These are phyloP conservation scores for Diorhabda carinulata DNA, from an alignment of 1,140 invertebrate species.

Conservation along the genomic window DNA sequence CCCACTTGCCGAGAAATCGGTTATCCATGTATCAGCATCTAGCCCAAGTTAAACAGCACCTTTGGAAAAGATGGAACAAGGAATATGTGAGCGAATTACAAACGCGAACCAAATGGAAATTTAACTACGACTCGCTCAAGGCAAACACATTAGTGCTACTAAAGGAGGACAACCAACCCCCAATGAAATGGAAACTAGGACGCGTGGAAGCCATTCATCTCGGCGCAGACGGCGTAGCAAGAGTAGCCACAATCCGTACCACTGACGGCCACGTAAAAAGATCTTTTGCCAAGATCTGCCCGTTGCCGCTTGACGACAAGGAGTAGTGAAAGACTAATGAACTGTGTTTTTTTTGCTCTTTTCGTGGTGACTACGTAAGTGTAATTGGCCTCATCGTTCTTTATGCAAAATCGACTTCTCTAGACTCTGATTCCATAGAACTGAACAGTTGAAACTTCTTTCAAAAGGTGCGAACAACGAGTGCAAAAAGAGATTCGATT, in stretches of 20 bases:
- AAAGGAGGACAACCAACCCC: background rate
- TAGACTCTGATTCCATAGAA: background rate
- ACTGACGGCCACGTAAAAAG: background rate
- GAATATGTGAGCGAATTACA: slow-evolving; percentile 36
- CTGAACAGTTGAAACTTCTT: background rate
- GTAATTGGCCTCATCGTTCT: background rate
- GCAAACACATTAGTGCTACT: background rate
- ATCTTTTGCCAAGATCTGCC: background rate
- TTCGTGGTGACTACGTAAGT: background rate
- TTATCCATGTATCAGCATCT: slow-evolving; percentile 16
- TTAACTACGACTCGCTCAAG: too few species aligned
- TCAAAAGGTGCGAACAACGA: too few species aligned
- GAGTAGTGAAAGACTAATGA: background rate
- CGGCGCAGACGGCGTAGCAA: background rate
- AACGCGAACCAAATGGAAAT: slow-evolving; percentile 24
- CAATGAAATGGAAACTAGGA: background rate
- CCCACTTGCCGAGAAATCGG: slow-evolving; percentile 15
- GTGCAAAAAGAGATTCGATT: too few species aligned
- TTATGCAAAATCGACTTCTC: background rate
- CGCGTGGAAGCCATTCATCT: background rate
- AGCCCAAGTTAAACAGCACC: slow-evolving; percentile 28
- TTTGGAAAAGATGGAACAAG: slow-evolving; percentile 34
- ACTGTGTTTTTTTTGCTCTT: background rate
- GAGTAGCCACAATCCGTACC: slow-evolving; percentile 3
- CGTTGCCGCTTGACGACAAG: background rate